Evolutionary conservation across 2,888 invertebrate genomes (phyloP).

Genomic region (Archips xylosteana): DNA sequence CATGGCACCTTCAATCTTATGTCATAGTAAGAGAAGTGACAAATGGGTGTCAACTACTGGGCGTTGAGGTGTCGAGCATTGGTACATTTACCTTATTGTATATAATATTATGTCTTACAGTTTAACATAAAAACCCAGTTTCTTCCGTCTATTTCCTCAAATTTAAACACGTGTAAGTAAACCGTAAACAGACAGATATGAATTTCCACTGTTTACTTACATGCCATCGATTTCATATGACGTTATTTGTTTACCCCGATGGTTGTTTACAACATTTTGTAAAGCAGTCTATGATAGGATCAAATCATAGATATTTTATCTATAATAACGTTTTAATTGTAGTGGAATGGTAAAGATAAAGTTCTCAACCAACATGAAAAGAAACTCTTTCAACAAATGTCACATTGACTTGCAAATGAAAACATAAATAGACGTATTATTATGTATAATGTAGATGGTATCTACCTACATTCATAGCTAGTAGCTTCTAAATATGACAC

Average conservation of each 20-base stretch:
- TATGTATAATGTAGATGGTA: no score
- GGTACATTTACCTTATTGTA: no score
- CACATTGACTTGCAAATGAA: background rate
- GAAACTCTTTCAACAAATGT: background rate
- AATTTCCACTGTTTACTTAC: conserved; percentile 1
- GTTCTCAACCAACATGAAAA: no score
- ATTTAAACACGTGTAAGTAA: background rate
- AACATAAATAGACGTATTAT: background rate
- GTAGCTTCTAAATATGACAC: no score
- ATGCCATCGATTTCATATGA: conserved; percentile 3
- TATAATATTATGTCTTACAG: no score
- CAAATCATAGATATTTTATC: background rate
- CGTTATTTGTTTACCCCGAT: background rate
- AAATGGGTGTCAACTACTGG: no score
- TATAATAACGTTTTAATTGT: background rate
- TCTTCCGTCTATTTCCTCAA: background rate
- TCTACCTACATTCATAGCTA: no score
- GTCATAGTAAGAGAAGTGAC: no score
- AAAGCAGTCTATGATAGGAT: background rate
- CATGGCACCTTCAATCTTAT: no score
- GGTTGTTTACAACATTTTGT: background rate
- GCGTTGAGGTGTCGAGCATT: no score
- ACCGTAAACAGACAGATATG: background rate
- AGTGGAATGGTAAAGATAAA: background rate
- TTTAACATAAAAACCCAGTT: background rate